Evolutionary conservation across 2,888 invertebrate genomes (phyloP).

Genomic region (Drosophila putrida): DNA sequence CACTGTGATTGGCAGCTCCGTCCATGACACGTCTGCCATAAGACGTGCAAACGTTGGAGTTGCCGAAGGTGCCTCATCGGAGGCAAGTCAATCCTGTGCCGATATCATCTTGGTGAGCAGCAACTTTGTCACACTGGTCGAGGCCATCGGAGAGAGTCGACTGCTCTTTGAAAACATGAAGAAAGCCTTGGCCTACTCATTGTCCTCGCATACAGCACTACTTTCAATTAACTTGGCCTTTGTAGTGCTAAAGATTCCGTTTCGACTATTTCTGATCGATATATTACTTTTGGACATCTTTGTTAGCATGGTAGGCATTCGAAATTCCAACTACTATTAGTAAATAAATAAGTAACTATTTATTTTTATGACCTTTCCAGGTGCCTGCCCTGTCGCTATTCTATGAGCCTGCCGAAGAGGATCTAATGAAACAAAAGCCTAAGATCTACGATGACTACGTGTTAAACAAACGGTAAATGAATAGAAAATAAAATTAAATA

Average conservation of each 20-base stretch:
- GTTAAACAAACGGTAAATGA: conserved; percentile 45
- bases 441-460: conserved; percentile 49
- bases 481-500: neutral
- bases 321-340: neutral
- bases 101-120: conserved; percentile 51
- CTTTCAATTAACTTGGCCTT: conserved; percentile 21
- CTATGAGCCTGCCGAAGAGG: conserved; percentile 48
- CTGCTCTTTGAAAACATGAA: conserved; percentile 58
- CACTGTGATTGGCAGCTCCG: conserved; percentile 47
- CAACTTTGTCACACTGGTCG: conserved; percentile 43
- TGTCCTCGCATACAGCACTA: conserved; percentile 37
- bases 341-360: too few relatives aligned
- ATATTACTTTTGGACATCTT: conserved; percentile 30
- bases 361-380: conserved; percentile 19
- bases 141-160: conserved; percentile 57
- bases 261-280: conserved; percentile 34
- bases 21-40: conserved; percentile 48
- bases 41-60: conserved; percentile 48
- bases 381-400: conserved; percentile 48
- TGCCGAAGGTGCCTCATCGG: conserved; percentile 39
- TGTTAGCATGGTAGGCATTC: conserved; percentile 50
- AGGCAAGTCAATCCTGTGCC: conserved; percentile 36
- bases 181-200: conserved; percentile 48
- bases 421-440: conserved; percentile 52
- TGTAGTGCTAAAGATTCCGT: conserved; percentile 36